A percentile compares a stretch with the other conserved stretches of the same genome.
Conservation (phyloP, 2,113 vertebrate species). For the Pteronura brasiliensis region DNA sequence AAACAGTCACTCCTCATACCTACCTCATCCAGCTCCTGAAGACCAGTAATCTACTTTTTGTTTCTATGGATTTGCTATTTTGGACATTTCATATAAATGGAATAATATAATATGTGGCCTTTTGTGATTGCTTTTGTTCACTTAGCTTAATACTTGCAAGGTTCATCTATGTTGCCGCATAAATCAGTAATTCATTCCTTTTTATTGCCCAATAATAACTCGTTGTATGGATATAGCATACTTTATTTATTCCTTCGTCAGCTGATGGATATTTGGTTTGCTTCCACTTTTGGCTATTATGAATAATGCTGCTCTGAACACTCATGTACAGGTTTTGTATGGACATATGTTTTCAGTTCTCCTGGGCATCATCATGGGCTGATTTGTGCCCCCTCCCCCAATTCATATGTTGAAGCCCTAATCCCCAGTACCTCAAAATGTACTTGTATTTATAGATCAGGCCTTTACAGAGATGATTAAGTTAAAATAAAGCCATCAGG, state of each 20-base stretch:
- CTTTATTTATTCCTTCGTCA: neutral
- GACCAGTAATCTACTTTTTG: neutral
- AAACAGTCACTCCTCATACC: neutral
- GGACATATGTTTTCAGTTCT: neutral
- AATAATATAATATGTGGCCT: neutral
- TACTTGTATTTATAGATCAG: neutral
- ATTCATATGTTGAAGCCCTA: neutral
- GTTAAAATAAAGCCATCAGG: neutral
- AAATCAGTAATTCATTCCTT: neutral
- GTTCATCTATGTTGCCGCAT: neutral
- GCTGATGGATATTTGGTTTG: neutral
- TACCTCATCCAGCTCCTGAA: neutral
- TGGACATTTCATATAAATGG: neutral
- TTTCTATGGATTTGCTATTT: neutral
- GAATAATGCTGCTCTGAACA: neutral
- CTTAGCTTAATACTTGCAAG: neutral
- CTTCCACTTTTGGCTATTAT: neutral
- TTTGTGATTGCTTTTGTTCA: neutral
- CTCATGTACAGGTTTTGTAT: neutral
- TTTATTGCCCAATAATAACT: neutral
- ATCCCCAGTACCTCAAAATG: neutral
- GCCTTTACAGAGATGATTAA: neutral
- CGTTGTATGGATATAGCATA: neutral
- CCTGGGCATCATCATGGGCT: neutral
- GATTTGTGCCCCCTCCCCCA: neutral